Evolutionary conservation across 2,888 invertebrate species (phyloP).

Genomic region (Nomada ferruginata): DNA sequence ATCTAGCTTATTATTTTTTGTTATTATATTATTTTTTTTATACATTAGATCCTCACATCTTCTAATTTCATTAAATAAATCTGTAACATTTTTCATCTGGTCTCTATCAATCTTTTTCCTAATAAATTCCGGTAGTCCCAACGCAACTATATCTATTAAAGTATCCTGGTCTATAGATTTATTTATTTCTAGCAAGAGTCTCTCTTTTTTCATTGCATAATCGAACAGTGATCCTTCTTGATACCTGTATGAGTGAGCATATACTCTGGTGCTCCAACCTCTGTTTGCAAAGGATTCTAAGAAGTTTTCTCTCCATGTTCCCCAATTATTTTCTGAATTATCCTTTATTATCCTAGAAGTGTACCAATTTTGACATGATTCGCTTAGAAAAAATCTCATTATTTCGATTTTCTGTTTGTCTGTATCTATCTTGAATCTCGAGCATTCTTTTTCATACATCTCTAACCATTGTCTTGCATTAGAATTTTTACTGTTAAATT

Average conservation of each 20-base stretch:
- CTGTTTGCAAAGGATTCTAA: constrained; percentile 67
- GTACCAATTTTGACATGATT: constrained; percentile 27
- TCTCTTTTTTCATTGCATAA: constrained; percentile 72
- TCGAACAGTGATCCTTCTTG: constrained; percentile 68
- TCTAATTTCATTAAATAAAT: constrained; percentile 41
- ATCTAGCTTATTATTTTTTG: constrained; percentile 1
- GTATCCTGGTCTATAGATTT: constrained; percentile 59
- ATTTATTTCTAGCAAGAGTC: constrained; percentile 65
- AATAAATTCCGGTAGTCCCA: constrained; percentile 69
- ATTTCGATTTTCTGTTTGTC: constrained; percentile 29
- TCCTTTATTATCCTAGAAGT: constrained; percentile 21
- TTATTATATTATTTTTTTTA: constrained; percentile 21
- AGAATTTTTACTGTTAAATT: constrained; percentile 16
- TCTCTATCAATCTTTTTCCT: constrained; percentile 67
- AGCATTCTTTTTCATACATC: constrained; percentile 35
- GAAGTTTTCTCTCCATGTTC: constrained; percentile 71
- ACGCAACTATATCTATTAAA: constrained; percentile 56
- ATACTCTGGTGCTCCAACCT: constrained; percentile 69
- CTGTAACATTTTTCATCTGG: constrained; percentile 35
- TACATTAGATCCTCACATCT: constrained; percentile 53
- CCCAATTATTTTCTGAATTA: constrained; percentile 63
- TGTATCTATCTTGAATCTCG: constrained; percentile 28
- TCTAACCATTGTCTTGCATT: constrained; percentile 32
- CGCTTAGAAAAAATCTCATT: constrained; percentile 29
- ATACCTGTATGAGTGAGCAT: constrained; percentile 68